These are phyloP conservation scores for Ardeotis arabs DNA, from an alignment of 2,113 vertebrate genomes.

Conservation along the genomic window DNA sequence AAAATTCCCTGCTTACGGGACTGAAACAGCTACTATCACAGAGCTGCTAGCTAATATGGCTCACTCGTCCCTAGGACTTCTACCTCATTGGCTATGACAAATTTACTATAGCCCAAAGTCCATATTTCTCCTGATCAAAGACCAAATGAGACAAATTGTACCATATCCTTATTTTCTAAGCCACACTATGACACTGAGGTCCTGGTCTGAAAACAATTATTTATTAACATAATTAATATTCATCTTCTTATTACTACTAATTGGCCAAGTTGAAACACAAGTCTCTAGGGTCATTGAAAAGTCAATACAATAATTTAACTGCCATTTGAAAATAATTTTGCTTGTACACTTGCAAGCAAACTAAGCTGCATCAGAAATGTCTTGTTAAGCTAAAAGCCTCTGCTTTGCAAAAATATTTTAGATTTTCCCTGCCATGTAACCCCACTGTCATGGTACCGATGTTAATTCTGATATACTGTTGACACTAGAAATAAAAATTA, in stretches of 20 bases:
- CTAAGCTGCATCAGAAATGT: slow-evolving; percentile 38
- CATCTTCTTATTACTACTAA: slow-evolving; percentile 53
- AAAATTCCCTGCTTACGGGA: neutral
- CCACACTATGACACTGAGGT: slow-evolving; percentile 17
- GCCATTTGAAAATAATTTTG: slow-evolving; percentile 62
- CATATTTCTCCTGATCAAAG: slow-evolving; percentile 1
- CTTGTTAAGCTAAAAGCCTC: slow-evolving; percentile 9
- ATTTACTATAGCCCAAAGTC: neutral
- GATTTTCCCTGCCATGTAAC: neutral
- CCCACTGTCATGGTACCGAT: slow-evolving; percentile 4
- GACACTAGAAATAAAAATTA: slow-evolving; percentile 30
- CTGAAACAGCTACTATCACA: slow-evolving; percentile 32
- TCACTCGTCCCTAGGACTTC: neutral
- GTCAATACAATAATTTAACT: slow-evolving; percentile 61
- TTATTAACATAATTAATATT: slow-evolving; percentile 52
- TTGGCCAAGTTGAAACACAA: slow-evolving; percentile 64
- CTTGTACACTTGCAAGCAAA: slow-evolving; percentile 47
- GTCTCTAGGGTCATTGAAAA: slow-evolving; percentile 58
- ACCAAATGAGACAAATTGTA: slow-evolving; percentile 38
- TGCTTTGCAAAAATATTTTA: slow-evolving; percentile 17
- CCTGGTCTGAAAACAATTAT: slow-evolving; percentile 48
- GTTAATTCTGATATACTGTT: slow-evolving; percentile 4
- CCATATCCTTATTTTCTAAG: slow-evolving; percentile 26
- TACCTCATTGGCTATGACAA: neutral
- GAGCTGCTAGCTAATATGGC: neutral